Evolutionary conservation across 2,797 vertebrate genomes (phyloP).

Genomic region (Thaleichthys pacificus): DNA sequence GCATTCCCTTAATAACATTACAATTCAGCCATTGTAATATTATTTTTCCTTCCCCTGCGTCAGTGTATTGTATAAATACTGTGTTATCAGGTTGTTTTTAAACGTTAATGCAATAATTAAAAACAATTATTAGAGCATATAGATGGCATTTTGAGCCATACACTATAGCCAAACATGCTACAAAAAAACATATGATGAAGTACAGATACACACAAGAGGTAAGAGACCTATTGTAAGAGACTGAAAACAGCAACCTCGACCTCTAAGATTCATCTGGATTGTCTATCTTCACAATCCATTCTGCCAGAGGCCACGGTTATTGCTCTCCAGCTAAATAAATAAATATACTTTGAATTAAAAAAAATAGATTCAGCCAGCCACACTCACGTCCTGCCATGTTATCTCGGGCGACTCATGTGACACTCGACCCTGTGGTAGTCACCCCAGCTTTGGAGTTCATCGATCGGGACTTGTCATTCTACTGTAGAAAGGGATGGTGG

Average conservation of each 20-base stretch:
- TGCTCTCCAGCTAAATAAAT: background rate
- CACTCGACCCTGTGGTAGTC: constrained; percentile 61
- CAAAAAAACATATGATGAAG: background rate
- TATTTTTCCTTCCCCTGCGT: too few relatives aligned
- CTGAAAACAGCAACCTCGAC: background rate
- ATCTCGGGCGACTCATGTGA: constrained; percentile 56
- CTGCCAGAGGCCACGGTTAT: background rate
- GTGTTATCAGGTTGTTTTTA: too few relatives aligned
- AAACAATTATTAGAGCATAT: background rate
- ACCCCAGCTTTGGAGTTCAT: constrained; percentile 46
- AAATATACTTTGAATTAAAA: constrained; percentile 58
- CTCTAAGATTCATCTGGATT: background rate
- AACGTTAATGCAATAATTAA: too few relatives aligned
- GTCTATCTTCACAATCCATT: background rate
- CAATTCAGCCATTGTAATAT: too few relatives aligned
- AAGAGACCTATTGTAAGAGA: background rate
- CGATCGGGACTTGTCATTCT: constrained; percentile 38
- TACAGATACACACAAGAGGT: background rate
- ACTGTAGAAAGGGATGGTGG: constrained; percentile 1
- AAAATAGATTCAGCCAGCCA: constrained; percentile 51
- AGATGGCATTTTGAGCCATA: background rate
- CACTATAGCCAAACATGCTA: background rate
- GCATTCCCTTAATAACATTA: too few relatives aligned
- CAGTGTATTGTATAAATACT: too few relatives aligned
- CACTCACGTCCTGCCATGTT: constrained; percentile 56